Conservation (phyloP, 2,113 vertebrate species). For the Catharus bicknelli region DNA sequence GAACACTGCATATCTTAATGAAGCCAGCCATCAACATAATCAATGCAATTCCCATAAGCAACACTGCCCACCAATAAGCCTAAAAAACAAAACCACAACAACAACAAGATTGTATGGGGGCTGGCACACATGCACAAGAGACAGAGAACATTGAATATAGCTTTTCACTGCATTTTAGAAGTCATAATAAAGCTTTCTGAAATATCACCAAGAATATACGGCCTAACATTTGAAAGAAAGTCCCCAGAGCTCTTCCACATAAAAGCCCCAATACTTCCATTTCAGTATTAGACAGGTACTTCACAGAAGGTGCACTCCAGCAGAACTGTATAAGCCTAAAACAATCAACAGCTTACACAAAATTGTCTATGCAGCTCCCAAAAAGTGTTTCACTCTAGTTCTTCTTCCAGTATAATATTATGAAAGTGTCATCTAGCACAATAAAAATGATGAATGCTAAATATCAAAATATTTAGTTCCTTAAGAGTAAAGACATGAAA, state of each 20-base stretch:
- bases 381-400: background rate
- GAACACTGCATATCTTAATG: slow-evolving; percentile 98
- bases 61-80: slow-evolving; percentile 96
- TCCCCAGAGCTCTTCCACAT: background rate
- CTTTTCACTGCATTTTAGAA: background rate
- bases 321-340: background rate
- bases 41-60: slow-evolving; percentile 95
- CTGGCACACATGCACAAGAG: background rate
- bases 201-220: background rate
- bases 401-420: background rate
- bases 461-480: background rate
- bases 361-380: background rate
- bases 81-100: slow-evolving; percentile 54
- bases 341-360: background rate
- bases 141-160: background rate
- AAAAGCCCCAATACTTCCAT: background rate
- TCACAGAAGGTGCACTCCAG: background rate
- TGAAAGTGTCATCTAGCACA: background rate
- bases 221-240: background rate
- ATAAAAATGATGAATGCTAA: background rate
- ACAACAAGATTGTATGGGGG: background rate
- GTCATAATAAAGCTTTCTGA: background rate
- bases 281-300: background rate
- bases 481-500: background rate
- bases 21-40: slow-evolving; percentile 99